Percentiles rank a stretch among this genome's conserved stretches.
These are phyloP conservation scores for Parthenolecanium corni DNA, from an alignment of 2,888 invertebrate genomes.

Conservation along the genomic window DNA sequence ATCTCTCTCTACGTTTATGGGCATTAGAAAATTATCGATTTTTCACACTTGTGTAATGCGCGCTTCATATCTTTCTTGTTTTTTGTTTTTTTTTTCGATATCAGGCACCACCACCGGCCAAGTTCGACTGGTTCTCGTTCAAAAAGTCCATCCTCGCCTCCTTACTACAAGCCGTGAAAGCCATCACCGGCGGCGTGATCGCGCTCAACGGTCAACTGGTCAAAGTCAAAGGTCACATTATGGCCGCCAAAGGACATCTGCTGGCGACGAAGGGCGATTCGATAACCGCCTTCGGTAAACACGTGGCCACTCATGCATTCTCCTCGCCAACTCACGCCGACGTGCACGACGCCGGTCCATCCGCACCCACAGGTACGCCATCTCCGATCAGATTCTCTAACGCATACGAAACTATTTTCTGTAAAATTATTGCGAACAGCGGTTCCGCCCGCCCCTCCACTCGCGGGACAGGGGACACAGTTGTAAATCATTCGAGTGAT, in stretches of 20 bases:
- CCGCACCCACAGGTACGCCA: constrained; percentile 8
- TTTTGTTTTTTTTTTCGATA: too few species aligned
- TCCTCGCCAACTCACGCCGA: constrained; percentile 35
- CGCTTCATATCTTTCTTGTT: not conserved
- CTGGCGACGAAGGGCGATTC: constrained; percentile 61
- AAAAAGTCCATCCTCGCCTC: constrained; percentile 73
- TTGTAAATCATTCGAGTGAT: too few species aligned
- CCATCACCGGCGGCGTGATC: constrained; percentile 74
- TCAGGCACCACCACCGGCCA: constrained; percentile 36
- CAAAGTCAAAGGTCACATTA: constrained; percentile 64
- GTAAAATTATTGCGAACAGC: too few species aligned
- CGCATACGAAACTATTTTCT: too few species aligned
- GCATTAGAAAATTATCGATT: too few species aligned
- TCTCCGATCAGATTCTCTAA: constrained; percentile 1
- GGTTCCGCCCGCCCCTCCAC: too few species aligned
- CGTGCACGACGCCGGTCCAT: constrained; percentile 13
- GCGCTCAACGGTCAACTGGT: constrained; percentile 78
- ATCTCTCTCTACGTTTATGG: not conserved
- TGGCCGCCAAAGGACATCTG: constrained; percentile 50
- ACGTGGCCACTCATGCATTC: constrained; percentile 63
- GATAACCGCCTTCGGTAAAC: constrained; percentile 65
- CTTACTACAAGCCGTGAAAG: constrained; percentile 74
- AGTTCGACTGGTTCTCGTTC: constrained; percentile 59
- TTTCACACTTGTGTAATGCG: not conserved
- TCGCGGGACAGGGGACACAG: too few species aligned